Base-by-base conservation (phyloP, 2,797 vertebrate species). In the Cyprinodon diabolis region DNA sequence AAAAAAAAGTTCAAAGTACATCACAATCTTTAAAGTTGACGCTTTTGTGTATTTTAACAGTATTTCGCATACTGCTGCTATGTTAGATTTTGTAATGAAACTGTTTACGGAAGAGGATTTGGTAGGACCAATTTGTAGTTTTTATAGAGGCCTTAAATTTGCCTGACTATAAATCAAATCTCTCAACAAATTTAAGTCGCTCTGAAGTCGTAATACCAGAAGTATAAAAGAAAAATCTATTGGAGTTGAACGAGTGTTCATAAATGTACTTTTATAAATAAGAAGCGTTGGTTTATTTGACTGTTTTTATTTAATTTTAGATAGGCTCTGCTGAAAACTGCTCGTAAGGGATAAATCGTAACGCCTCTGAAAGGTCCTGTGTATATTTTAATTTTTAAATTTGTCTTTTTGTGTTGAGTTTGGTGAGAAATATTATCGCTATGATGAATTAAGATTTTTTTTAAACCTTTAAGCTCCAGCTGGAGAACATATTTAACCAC, bases 71-170 rank as follows among this genome's bases (percentile, higher is more conserved):
- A 0, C 52, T 23, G 21, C 6, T 2, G 21, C 5, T 2, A 2
- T 1, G 14, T 19, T 0, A 14, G 3, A n/a, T 14, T 19, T 37
- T 21, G 25, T 49, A 0, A 40, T 69, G 13, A 11, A 68, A 45
- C 9, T 92, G 86, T 93, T 93, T 90, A 81, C 85, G 90, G 91
- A 91, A 92, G 17, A 23, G 23, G 1, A 15, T 1, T 8, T 13
- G 0, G 3, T 79, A 90, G 72, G 86, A 77, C 86, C 89, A 21
- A 15, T 81, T 68, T 62, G 19, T 51, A 45, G 15, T 66, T 68
- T 43, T 0, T 6, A 4, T 3, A 63, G 21, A 4, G 10, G 30
- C 72, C n/a, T 3, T 0, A 0, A 1, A 0, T 0, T 0, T 82
- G 90, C 92, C 90, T 80, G 78, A 66, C 4, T 68, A 75, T 2